Evolutionary conservation across 2,888 invertebrate species (phyloP).

Genomic region (Tiliacea aurago): DNA sequence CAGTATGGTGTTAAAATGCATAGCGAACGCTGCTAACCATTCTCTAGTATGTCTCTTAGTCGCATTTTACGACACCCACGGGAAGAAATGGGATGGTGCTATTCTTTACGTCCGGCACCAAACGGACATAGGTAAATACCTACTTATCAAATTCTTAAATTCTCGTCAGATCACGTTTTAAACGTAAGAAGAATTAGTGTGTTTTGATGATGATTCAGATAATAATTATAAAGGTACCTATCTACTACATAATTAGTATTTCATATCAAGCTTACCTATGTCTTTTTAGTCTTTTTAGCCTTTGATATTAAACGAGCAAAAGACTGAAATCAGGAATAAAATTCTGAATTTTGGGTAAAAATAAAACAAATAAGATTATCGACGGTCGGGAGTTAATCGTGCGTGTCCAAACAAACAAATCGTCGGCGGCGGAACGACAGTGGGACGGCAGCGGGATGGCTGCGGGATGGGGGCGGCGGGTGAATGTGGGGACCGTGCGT

Average conservation of each 20-base stretch:
- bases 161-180: conserved; percentile 24
- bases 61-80: too few relatives aligned
- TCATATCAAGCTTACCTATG: not conserved
- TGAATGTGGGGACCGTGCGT: conserved; percentile 57
- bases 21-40: too few relatives aligned
- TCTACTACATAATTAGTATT: not conserved
- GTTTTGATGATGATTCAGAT: conserved; percentile 1
- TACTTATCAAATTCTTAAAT: conserved; percentile 26
- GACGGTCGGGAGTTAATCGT: conserved; percentile 64
- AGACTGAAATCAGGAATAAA: conserved; percentile 18
- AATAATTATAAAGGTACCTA: not conserved
- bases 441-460: conserved; percentile 23
- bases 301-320: conserved; percentile 9
- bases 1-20: too few relatives aligned
- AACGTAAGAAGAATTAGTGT: not conserved
- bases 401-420: conserved; percentile 67
- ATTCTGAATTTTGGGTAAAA: conserved; percentile 40
- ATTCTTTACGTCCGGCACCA: too few relatives aligned
- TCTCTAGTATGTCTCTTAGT: too few relatives aligned
- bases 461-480: conserved; percentile 30
- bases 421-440: conserved; percentile 33
- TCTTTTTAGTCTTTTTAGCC: not conserved
- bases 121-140: too few relatives aligned
- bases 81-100: too few relatives aligned
- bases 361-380: conserved; percentile 60